phyloP scores from a whole-genome alignment of 2,888 invertebrate species.

The Diplolepis rosae region DNA sequence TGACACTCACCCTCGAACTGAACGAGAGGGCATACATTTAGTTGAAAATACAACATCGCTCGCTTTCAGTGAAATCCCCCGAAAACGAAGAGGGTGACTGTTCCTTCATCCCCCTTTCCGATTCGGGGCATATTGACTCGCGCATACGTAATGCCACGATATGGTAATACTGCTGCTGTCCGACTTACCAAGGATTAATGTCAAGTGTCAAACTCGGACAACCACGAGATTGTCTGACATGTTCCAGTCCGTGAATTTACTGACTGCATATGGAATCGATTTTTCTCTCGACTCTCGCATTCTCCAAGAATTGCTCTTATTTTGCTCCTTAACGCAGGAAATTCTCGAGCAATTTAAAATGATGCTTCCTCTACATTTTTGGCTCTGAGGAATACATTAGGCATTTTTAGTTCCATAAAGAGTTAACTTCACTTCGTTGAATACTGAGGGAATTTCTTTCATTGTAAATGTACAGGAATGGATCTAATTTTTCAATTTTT shows the following conservation, averaged over 20 bases:
- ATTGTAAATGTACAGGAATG: too few species aligned
- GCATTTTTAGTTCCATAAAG: too few species aligned
- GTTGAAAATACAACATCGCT: constrained; percentile 63
- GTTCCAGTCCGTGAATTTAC: constrained; percentile 48
- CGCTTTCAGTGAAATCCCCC: constrained; percentile 68
- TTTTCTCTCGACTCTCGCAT: constrained; percentile 17
- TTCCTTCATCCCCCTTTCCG: constrained; percentile 51
- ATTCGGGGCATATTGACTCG: constrained; percentile 50
- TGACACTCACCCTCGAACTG: background rate
- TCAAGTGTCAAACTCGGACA: constrained; percentile 63
- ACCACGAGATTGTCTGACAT: constrained; percentile 42
- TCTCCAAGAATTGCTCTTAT: constrained; percentile 1
- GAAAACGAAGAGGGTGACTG: constrained; percentile 70
- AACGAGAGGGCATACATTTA: constrained; percentile 22
- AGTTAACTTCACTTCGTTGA: too few species aligned
- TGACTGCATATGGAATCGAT: constrained; percentile 32
- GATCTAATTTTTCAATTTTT: too few species aligned
- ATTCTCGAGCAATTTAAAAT: background rate
- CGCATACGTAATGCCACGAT: constrained; percentile 66
- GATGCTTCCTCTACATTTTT: too few species aligned
- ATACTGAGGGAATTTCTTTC: too few species aligned
- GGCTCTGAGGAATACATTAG: too few species aligned
- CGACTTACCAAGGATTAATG: constrained; percentile 68
- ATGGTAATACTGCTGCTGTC: constrained; percentile 59
- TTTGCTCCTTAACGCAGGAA: background rate